phyloP scores from a whole-genome alignment of 2,113 vertebrate genomes.

The Hippocampus mohnikei region DNA sequence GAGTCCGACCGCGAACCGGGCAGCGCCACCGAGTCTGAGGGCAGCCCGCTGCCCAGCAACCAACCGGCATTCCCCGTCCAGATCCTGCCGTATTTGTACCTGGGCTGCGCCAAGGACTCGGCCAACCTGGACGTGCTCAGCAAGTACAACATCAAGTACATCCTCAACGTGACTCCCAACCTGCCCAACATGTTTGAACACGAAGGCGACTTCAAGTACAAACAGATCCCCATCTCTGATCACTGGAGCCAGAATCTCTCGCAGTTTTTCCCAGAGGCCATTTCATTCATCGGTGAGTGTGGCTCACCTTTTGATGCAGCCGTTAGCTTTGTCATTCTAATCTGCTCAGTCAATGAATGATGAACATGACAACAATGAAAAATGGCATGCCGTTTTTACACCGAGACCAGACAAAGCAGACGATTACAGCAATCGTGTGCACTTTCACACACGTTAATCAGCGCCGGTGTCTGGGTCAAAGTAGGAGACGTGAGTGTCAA shows the following conservation, averaged over 20 bases:
- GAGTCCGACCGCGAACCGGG: constrained; percentile 94
- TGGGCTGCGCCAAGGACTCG: constrained; percentile 99
- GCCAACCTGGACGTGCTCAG: constrained; percentile 92
- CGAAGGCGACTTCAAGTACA: constrained; percentile 96
- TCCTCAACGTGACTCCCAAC: constrained; percentile 98
- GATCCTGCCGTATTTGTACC: constrained; percentile 95
- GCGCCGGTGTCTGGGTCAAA: too few relatives aligned
- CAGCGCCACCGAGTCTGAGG: constrained; percentile 93
- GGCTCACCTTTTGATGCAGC: background rate
- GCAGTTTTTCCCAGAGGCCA: constrained; percentile 98
- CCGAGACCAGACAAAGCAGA: too few relatives aligned
- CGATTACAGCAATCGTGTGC: too few relatives aligned
- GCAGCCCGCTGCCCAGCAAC: constrained; percentile 89
- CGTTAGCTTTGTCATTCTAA: background rate
- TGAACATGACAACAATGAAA: background rate
- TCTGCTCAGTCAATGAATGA: background rate
- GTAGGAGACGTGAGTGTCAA: too few relatives aligned
- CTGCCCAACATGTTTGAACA: constrained; percentile 98
- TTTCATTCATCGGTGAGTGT: constrained; percentile 96
- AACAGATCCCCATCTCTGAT: constrained; percentile 99
- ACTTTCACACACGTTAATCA: too few relatives aligned
- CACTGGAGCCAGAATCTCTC: constrained; percentile 99
- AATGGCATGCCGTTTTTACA: background rate
- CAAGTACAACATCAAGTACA: constrained; percentile 98
- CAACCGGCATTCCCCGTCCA: constrained; percentile 96